phyloP scores from a whole-genome alignment of 2,797 vertebrate genomes.

The Ctenopoma multispine region DNA sequence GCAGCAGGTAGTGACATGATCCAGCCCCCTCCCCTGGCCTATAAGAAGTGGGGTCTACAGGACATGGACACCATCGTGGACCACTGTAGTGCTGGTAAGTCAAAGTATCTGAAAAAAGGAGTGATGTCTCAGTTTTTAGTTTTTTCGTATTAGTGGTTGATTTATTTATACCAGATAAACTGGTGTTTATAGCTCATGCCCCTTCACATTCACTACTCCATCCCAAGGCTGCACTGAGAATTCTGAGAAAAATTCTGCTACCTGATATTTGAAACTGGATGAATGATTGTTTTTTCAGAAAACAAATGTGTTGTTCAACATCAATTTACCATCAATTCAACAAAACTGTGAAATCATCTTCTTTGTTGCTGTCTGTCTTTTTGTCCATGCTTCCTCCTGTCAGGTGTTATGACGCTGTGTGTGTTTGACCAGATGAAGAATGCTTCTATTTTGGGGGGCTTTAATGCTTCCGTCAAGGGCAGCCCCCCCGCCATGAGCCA shows the following conservation, averaged over 20 bases:
- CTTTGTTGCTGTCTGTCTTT: not conserved
- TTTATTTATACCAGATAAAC: not conserved
- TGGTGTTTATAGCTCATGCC: not conserved
- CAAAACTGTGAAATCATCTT: not conserved
- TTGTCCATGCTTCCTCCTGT: not conserved
- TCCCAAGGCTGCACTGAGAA: too few relatives aligned
- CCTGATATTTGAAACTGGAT: not conserved
- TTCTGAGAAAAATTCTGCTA: too few relatives aligned
- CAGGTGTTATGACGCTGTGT: constrained; percentile 94
- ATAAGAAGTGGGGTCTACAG: constrained; percentile 99
- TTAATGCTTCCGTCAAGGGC: constrained; percentile 94
- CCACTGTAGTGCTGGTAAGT: constrained; percentile 95
- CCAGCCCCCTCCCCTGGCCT: constrained; percentile 95
- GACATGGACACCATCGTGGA: constrained; percentile 94
- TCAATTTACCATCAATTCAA: not conserved
- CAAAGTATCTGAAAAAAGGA: not conserved
- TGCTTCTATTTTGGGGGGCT: constrained; percentile 94
- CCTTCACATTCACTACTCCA: too few relatives aligned
- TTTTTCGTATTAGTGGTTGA: not conserved
- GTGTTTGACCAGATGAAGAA: constrained; percentile 99
- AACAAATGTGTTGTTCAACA: too few relatives aligned
- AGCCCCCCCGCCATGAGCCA: constrained; percentile 98
- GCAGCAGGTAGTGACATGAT: constrained; percentile 95
- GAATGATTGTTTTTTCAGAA: not conserved
- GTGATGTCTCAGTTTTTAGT: not conserved